Percentiles rank a stretch among this genome's conserved stretches.
These are phyloP conservation scores for Epinephelus cyanopodus DNA, from an alignment of 2,113 vertebrate species.

Conservation along the genomic window DNA sequence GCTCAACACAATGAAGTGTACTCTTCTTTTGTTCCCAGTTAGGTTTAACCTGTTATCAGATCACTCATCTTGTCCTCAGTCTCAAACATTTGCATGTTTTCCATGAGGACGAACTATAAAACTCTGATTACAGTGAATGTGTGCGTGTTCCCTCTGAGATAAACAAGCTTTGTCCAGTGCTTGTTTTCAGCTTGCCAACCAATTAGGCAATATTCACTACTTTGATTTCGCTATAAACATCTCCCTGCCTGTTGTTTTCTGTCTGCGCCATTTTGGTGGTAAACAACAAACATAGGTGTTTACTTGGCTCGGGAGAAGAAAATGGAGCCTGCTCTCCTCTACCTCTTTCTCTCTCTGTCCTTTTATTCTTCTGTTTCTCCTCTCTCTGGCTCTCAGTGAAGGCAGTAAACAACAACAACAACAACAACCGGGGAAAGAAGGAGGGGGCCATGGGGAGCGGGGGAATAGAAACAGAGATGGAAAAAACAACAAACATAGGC, in stretches of 20 bases:
- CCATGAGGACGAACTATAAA: neutral
- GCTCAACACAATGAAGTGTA: neutral
- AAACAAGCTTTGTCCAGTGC: constrained; percentile 45
- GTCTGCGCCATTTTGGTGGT: constrained; percentile 72
- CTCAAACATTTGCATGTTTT: constrained; percentile 14
- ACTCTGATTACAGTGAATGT: constrained; percentile 11
- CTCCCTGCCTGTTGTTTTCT: constrained; percentile 49
- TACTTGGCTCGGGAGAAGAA: constrained; percentile 68
- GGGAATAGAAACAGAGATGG: constrained; percentile 63
- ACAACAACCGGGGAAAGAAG: constrained; percentile 50
- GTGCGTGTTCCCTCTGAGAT: neutral
- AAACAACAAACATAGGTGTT: constrained; percentile 81
- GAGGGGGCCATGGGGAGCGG: constrained; percentile 50
- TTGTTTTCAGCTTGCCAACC: constrained; percentile 43
- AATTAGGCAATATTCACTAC: constrained; percentile 34
- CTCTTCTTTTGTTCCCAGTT: neutral
- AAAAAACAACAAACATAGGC: constrained; percentile 63
- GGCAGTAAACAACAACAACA: constrained; percentile 84
- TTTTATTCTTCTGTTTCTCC: constrained; percentile 55
- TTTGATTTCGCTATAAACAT: constrained; percentile 50
- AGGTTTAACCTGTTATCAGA: neutral
- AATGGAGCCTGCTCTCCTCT: constrained; percentile 70
- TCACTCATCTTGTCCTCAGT: constrained; percentile 6
- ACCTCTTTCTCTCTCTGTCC: constrained; percentile 32
- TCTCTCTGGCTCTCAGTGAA: constrained; percentile 65